phyloP scores from a whole-genome alignment of 2,888 invertebrate genomes.

The Achlya flavicornis region DNA sequence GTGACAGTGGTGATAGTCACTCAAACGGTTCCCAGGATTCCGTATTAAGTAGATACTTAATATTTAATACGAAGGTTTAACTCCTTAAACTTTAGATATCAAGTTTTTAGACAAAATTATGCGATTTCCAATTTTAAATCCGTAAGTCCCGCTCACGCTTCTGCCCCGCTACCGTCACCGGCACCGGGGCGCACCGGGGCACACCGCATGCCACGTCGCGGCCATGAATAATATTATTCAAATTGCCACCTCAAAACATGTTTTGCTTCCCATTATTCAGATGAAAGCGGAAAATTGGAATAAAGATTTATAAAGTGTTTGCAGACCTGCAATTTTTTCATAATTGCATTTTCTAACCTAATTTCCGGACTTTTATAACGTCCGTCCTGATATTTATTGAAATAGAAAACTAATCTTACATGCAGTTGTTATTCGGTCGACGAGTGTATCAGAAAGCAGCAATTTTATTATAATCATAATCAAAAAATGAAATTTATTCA shows the following conservation, averaged over 20 bases:
- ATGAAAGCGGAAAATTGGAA: constrained; percentile 7
- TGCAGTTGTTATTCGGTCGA: too few relatives aligned
- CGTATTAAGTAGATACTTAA: too few relatives aligned
- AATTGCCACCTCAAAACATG: constrained; percentile 29
- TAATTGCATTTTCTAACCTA: neutral
- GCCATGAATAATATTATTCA: constrained; percentile 39
- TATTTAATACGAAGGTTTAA: too few relatives aligned
- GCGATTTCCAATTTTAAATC: neutral
- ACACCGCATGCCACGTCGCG: constrained; percentile 1
- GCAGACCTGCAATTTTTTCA: constrained; percentile 6
- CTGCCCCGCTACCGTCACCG: neutral
- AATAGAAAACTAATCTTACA: too few relatives aligned
- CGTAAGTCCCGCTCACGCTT: neutral
- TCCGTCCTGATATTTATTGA: too few relatives aligned
- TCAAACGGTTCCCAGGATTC: too few relatives aligned
- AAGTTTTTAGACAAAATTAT: neutral
- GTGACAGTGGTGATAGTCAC: too few relatives aligned
- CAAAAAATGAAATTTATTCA: too few relatives aligned
- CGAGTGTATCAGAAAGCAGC: too few relatives aligned
- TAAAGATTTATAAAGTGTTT: constrained; percentile 8
- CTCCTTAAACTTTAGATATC: neutral
- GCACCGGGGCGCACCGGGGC: neutral
- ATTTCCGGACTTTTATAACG: neutral
- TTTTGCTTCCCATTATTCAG: constrained; percentile 16
- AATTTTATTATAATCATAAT: too few relatives aligned